Evolutionary conservation across 2,888 invertebrate species (phyloP).

Genomic region (Phrixothrix hirtus): DNA sequence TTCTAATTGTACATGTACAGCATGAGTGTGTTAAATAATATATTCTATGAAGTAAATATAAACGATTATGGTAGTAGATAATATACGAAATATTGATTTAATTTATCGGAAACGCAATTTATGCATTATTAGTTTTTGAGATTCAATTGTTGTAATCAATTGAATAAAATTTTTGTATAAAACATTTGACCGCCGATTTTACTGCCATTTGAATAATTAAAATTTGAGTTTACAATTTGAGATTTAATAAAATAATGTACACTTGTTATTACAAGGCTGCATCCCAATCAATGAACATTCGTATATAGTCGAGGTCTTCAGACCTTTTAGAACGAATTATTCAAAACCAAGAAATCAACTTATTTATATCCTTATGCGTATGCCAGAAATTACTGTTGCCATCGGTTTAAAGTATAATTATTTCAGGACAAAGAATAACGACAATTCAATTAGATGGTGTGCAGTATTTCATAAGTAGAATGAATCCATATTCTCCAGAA

Average conservation of each 20-base stretch:
- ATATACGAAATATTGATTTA: neutral
- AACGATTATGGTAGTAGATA: neutral
- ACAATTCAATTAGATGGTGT: conserved; percentile 84
- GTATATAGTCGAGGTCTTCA: no score
- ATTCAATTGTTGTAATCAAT: no score
- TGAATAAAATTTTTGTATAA: no score
- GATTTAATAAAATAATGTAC: no score
- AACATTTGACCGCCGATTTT: no score
- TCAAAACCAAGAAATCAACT: neutral
- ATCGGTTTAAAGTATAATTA: conserved; percentile 15
- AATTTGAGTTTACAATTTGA: neutral
- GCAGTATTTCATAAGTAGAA: conserved; percentile 82
- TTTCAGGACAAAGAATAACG: conserved; percentile 80
- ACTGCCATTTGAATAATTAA: no score
- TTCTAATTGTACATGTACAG: conserved; percentile 19
- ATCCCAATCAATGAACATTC: no score
- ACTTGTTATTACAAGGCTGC: no score
- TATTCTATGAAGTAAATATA: conserved; percentile 10
- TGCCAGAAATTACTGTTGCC: no score
- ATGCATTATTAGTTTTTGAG: neutral
- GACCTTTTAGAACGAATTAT: no score
- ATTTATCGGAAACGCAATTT: neutral
- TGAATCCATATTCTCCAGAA: conserved; percentile 86
- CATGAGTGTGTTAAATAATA: conserved; percentile 15
- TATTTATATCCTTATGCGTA: neutral